Evolutionary conservation across 2,113 vertebrate species (phyloP), one percentile per base, ranked within the genome.

Genomic region (Macheiramphus alcinus): DNA sequence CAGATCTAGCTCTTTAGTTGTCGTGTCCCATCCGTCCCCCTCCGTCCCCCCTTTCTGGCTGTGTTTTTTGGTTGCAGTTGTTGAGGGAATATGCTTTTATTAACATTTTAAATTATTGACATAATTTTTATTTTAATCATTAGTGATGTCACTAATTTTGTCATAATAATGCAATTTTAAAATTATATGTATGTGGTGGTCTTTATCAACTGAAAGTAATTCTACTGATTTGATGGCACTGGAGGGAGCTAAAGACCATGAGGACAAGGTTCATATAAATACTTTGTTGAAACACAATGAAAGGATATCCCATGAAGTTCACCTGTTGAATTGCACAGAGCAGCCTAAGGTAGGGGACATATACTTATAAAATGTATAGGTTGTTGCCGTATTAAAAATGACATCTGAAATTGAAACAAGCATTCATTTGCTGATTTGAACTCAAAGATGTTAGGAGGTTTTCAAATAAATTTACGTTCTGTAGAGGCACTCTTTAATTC

Each of bases 171-270:
- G 29, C 29, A n/a, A 3, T 53, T 91, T 82, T 38, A 7, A 81
- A 84, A 63, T 91, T 66, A 4, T 9, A 61, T 8, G 2, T 55
- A 42, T 0, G 0, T 66, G 31, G 13, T 76, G 31, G 31, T 72
- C n/a, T 62, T 83, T 36, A 79, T 63, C 61, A 84, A 6, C 10
- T 42, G 52, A 75, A 90, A 34, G 23, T 11, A 79, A 3, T 86
- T 95, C 62, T 45, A 0, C 9, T 59, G 90, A 47, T 96, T 34
- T 22, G 42, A 59, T 93, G 59, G 90, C 90, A 80, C 79, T 93
- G 94, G 80, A 94, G 92, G 88, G 94, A 94, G 67, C 90, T 95
- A 55, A 95, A 90, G 81, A 78, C 38, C 42, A 5, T 38, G 56
- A 74, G 71, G 85, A 73, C 48, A 90, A 70, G 72, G 87, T 88